Evolutionary conservation across 2,113 vertebrate species (phyloP).

Genomic region (Chelonoidis abingdonii): DNA sequence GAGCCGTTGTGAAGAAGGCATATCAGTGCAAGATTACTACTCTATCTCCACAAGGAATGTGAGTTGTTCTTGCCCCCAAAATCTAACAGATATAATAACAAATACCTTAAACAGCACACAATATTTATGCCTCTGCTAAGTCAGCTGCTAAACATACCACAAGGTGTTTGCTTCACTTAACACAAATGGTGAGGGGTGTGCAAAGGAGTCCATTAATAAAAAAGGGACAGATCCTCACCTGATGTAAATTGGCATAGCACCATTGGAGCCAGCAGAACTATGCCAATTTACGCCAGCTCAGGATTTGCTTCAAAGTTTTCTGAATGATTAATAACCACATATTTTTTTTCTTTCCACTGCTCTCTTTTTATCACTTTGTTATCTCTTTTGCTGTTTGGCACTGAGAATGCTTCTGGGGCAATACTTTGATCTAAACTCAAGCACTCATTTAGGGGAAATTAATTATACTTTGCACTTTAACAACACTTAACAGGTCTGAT

Average conservation of each 20-base stretch:
- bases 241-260: neutral
- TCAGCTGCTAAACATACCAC: conserved; percentile 5
- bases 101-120: conserved; percentile 12
- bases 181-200: neutral
- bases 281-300: neutral
- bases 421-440: neutral
- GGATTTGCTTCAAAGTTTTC: neutral
- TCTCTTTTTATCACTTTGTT: neutral
- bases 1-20: conserved; percentile 40
- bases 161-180: conserved; percentile 19
- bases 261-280: neutral
- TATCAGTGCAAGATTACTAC: conserved; percentile 1
- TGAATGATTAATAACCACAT: neutral
- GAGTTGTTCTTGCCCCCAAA: conserved; percentile 41
- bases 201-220: neutral
- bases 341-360: conserved; percentile 12
- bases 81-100: neutral
- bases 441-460: neutral
- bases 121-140: neutral
- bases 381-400: neutral
- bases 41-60: neutral
- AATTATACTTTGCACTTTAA: neutral
- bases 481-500: neutral
- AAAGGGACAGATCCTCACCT: neutral
- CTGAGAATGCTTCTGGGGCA: neutral